Conservation (phyloP, 2,888 invertebrate species). For the Acrocyrtus sp. region DNA sequence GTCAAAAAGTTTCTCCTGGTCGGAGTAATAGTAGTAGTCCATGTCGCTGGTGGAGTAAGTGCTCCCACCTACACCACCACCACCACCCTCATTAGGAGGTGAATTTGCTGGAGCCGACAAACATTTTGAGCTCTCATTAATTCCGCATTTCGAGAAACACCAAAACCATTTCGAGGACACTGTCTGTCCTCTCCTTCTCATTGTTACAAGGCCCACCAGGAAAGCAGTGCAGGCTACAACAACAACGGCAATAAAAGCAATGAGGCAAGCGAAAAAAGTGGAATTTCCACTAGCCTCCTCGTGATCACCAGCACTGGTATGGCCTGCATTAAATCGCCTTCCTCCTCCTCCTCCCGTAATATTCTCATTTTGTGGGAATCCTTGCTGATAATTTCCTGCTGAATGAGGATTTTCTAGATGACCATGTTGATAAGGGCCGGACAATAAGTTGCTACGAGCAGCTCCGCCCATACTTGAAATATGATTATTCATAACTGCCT, state of each 20-base stretch:
- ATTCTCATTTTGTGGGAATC: conserved; percentile 47
- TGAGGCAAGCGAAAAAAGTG: conserved; percentile 35
- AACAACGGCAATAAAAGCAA: conserved; percentile 34
- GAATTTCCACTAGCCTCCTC: conserved; percentile 32
- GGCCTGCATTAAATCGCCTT: conserved; percentile 27
- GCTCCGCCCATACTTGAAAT: conserved; percentile 57
- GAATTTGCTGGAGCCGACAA: conserved; percentile 20
- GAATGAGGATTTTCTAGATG: conserved; percentile 49
- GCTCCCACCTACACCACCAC: conserved; percentile 3
- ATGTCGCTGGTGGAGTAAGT: background rate
- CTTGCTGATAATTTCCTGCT: conserved; percentile 52
- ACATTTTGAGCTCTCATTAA: conserved; percentile 63
- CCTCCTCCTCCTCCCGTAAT: conserved; percentile 36
- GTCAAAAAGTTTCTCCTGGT: conserved; percentile 72
- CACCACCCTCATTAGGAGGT: conserved; percentile 29
- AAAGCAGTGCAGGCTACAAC: conserved; percentile 26
- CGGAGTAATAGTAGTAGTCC: conserved; percentile 44
- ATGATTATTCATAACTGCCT: conserved; percentile 51
- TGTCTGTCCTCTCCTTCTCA: conserved; percentile 21
- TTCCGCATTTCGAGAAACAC: conserved; percentile 30
- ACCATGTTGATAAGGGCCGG: conserved; percentile 52
- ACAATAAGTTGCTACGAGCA: conserved; percentile 20
- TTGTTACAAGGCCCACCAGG: conserved; percentile 16
- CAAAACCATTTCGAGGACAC: conserved; percentile 3
- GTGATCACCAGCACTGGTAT: conserved; percentile 1